Evolutionary conservation across 2,113 vertebrate genomes (phyloP), one percentile per base, ranked within the genome.

Genomic region (Quiscalus mexicanus): DNA sequence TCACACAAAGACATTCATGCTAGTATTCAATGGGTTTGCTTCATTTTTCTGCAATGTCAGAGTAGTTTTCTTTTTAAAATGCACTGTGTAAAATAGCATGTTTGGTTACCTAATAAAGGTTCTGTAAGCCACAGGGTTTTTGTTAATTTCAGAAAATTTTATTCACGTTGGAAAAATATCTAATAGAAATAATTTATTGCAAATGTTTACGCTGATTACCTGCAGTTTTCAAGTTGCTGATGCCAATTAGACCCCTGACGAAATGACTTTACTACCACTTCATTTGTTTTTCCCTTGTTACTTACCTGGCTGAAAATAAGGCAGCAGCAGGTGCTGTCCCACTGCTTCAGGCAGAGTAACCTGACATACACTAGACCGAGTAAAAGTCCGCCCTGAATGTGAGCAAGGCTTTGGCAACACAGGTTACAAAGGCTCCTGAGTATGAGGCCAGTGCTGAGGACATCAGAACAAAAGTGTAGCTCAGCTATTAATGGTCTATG

Each of bases 61-160:
- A 16, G 11, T 49, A 70, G 68, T 88, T 87, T 93, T 69, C 44
- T 47, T 74, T 89, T 80, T 42, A 76, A 89, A 92, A 85, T 86
- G 16, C 28, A 10, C 83, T 92, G 65, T 75, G 65, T 81, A 79
- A 94, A 95, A 96, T 80, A 67, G 37, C 59, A 68, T 47, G 64
- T 93, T 93, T 88, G 17, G 30, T 92, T 93, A 82, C 86, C 13
- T 91, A 94, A 84, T 91, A 80, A 86, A 86, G 39, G 58, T 59
- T 87, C 35, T 90, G 76, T 22, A 81, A 91, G n/a, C 89, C 62
- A 45, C 53, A 88, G 74, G n/a, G 8, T 15, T 84, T 89, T 42
- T 68, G 49, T 69, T 93, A 93, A 92, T 92, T 93, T 90, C 85
- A 93, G 68, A 55, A 64, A 53, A 65, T 76, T 81, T 64, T 78